phyloP scores from a whole-genome alignment of 2,797 vertebrate species.

The Myotis myotis region DNA sequence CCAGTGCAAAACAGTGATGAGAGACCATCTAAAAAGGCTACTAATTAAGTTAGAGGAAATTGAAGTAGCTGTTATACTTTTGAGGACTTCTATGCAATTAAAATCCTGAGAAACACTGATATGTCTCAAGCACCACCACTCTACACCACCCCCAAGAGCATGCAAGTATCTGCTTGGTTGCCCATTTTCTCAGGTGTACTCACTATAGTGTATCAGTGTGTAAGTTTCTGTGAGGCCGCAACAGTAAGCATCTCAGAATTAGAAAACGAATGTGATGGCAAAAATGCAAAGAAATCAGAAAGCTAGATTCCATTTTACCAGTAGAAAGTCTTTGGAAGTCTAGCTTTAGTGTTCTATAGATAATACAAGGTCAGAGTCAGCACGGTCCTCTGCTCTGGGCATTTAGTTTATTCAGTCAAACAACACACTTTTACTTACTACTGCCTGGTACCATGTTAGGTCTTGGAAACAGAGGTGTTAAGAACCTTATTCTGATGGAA shows the following conservation, averaged over 20 bases:
- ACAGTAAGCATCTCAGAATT: not conserved
- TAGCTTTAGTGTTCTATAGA: not conserved
- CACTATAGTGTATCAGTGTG: not conserved
- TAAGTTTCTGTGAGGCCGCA: not conserved
- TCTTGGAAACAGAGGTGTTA: not conserved
- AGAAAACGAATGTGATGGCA: conserved; percentile 25
- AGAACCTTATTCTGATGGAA: not conserved
- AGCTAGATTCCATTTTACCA: not conserved
- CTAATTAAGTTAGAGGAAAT: not conserved
- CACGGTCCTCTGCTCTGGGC: not conserved
- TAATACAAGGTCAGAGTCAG: not conserved
- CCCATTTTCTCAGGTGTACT: not conserved
- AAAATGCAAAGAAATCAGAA: conserved; percentile 27
- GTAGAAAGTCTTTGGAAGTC: not conserved
- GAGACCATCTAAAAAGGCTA: not conserved
- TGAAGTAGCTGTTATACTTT: not conserved
- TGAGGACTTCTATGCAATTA: conserved; percentile 19
- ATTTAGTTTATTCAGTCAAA: not conserved
- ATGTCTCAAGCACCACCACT: not conserved
- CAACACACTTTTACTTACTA: not conserved
- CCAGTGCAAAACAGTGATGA: not conserved
- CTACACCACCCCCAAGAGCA: not conserved
- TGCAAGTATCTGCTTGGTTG: not conserved
- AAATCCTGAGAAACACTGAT: not conserved
- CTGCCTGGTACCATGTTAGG: not conserved